Evolutionary conservation across 2,888 invertebrate genomes (phyloP), one percentile per base, ranked within the genome.

Genomic region (Penaeus monodon): DNA sequence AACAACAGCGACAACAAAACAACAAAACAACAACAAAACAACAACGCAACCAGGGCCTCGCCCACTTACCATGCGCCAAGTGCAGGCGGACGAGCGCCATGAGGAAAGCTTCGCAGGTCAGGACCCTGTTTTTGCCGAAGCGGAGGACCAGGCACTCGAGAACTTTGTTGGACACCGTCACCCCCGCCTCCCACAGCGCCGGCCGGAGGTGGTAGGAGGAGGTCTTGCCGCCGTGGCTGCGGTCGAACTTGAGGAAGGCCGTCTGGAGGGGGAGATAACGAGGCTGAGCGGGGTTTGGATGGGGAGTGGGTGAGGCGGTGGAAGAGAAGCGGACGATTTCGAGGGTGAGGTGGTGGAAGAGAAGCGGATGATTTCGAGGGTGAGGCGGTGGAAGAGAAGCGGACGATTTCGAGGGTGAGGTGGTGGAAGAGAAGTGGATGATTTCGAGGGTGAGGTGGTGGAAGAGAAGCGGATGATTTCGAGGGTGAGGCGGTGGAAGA

Each of bases 81-180:
- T 95, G 94, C 57, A 95, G 92, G 90, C 94, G 92, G 81, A 94
- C 94, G 93, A 95, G 94, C 79, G 95, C 95, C 94, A 95, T 94
- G 70, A 95, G 92, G 92, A 94, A 95, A 88, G 94, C 94, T 91
- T 95, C 95, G 4, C 94, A 93, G 2, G 94, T 93, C 74, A 95
- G 92, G 79, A 93, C 91, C 84, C 93, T 93, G 91, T 94, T 94
- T 91, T 94, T 94, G 90, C 95, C 94, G 93, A 94, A 95, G 90
- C 95, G 93, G 90, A 95, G 93, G 90, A 95, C 95, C 85, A 95
- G 92, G 91, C 95, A 95, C 93, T 95, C 95, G 90, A 96, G 93
- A 82, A 96, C 96, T 93, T 96, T 96, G 93, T 95, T 96, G 92
- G 95, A 95, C 88, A 95, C 95, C 90, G 94, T 94, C 91, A 94